Evolutionary conservation across 2,797 vertebrate species (phyloP).

Genomic region (Apodemus agrarius): DNA sequence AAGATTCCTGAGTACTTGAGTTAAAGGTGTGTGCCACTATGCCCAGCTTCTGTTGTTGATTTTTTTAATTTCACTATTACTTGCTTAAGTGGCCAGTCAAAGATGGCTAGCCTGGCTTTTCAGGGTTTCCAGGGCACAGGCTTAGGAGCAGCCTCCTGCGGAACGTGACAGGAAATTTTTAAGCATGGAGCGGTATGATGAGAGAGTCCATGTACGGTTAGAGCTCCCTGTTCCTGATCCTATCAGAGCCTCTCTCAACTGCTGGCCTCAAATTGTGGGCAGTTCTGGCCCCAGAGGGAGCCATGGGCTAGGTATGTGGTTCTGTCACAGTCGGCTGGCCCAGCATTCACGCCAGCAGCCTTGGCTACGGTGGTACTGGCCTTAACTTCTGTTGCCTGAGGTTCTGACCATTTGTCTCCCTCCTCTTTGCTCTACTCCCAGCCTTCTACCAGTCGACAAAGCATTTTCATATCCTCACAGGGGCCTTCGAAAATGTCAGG

Average conservation of each 20-base stretch:
- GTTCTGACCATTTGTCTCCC: background rate
- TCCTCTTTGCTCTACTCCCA: background rate
- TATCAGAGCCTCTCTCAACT: background rate
- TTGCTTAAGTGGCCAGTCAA: background rate
- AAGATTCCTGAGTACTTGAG: background rate
- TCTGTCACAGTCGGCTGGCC: background rate
- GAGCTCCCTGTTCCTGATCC: background rate
- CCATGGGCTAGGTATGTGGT: background rate
- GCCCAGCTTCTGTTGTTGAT: background rate
- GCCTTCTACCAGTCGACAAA: background rate
- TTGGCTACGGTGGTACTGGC: background rate
- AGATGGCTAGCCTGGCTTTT: background rate
- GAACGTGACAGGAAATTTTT: background rate
- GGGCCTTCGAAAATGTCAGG: background rate
- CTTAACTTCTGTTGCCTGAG: background rate
- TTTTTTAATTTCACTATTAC: background rate
- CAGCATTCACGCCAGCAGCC: background rate
- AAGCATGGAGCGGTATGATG: background rate
- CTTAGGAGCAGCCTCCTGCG: background rate
- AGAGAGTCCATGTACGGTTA: background rate
- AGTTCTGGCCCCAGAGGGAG: background rate
- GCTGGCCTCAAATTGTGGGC: background rate
- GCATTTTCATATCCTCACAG: background rate
- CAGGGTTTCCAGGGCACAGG: background rate
- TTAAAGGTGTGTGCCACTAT: background rate